Evolutionary conservation across 30 jellyfish, hydroid and myxozoan genomes (phyloP).

Genomic region (Turritopsis dohrnii): DNA sequence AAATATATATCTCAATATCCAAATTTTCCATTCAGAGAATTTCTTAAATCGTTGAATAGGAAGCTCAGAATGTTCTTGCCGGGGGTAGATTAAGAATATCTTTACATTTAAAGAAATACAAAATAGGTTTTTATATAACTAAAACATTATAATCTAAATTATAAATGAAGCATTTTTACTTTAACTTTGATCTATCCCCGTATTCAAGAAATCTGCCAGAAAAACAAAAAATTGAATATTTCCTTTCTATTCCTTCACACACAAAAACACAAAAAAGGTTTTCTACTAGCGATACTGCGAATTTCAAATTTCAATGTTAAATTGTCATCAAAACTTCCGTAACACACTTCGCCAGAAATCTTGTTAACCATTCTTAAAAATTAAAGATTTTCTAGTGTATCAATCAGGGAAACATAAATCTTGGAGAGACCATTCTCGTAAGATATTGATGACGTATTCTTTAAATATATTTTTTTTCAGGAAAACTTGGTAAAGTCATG

Average conservation of each 20-base stretch:
- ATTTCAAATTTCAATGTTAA: too few relatives aligned
- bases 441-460: too few relatives aligned
- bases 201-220: not conserved
- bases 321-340: too few relatives aligned
- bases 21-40: not conserved
- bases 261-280: too few relatives aligned
- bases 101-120: not conserved
- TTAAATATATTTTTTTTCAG: slow-evolving; percentile 3
- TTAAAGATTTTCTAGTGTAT: too few relatives aligned
- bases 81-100: not conserved
- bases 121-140: not conserved
- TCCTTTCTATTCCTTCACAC: too few relatives aligned
- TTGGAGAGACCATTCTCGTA: too few relatives aligned
- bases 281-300: too few relatives aligned
- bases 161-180: not conserved
- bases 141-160: not conserved
- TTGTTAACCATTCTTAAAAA: too few relatives aligned
- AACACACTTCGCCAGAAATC: too few relatives aligned
- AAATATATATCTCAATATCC: not conserved
- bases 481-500: not conserved
- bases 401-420: too few relatives aligned
- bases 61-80: not conserved
- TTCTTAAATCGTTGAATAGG: not conserved
- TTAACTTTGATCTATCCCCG: not conserved
- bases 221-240: too few relatives aligned